Base-by-base conservation (phyloP, 1,140 invertebrate genomes). In the Coboldia fuscipes region DNA sequence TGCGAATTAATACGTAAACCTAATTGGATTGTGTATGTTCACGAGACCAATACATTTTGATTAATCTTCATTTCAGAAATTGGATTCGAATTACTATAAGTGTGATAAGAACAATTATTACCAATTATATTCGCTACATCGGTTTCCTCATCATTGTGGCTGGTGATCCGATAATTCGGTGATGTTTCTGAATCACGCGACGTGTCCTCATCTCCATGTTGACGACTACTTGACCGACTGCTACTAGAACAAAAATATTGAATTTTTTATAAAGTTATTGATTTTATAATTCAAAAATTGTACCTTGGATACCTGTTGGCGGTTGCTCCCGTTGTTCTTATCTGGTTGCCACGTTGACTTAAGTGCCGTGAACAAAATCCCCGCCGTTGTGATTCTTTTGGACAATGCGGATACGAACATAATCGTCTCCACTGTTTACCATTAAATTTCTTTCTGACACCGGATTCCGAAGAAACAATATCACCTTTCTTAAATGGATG, bases 401-500 rank as follows among this genome's bases (percentile, higher is more conserved):
- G 81, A 60, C 93, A 98, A 35, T 81, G 81, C 51, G 89, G 81
- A 56, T 83, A 86, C 37, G 86, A 90, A 42, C 52, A 55, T 26
- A 98, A 66, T 45, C 93, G 66, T 41, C 93, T 68, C 94, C 93
- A 97, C 54, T 97, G 94, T 63, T 97, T 97, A 4, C 94, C 94
- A 64, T 98, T 98, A 57, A 93, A 98, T 62, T 97, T 97, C 62
- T 97, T 97, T 3, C 90, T 63, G 42, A 97, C 90, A 40, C 93
- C 93, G 50, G 85, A 93, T 30, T 89, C 84, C 30, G 86, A 93
- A 19, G 82, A 76, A 21, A 98, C 89, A 45, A 97, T 84, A 58
- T 98, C 93, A 39, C 93, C 94, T 61, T 98, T 97, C 61, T 94
- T 96, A 61, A 93, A 96, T 56, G 90, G 93, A 58, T 89, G 84